A percentile compares a stretch with the other conserved stretches of the same genome.
phyloP scores from a whole-genome alignment of 2,888 invertebrate species.

The Rutpela maculata region DNA sequence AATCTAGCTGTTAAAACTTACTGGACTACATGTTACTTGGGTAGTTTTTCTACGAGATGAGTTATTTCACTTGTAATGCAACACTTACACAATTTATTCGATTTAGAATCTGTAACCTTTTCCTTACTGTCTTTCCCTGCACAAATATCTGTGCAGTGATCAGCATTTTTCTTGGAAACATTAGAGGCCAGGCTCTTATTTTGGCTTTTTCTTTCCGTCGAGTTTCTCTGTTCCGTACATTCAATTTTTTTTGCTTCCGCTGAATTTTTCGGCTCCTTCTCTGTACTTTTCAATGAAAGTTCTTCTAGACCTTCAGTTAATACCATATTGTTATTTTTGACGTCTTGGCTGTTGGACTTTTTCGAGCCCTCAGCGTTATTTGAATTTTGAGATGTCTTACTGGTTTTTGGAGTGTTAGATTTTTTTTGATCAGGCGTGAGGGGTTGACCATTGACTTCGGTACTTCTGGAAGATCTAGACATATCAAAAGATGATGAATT shows the following conservation, averaged over 20 bases:
- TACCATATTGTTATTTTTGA: constrained; percentile 54
- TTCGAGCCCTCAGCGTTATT: constrained; percentile 36
- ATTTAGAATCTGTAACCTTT: neutral
- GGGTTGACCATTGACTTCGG: constrained; percentile 29
- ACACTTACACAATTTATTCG: constrained; percentile 4
- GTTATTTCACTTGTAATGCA: no score
- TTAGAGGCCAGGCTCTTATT: neutral
- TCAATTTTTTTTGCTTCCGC: constrained; percentile 14
- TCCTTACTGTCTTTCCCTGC: neutral
- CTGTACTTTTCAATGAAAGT: constrained; percentile 18
- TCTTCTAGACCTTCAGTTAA: constrained; percentile 24
- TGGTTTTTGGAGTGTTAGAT: constrained; percentile 44
- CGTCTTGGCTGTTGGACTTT: constrained; percentile 48
- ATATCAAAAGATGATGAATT: constrained; percentile 11
- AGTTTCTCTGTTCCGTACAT: neutral
- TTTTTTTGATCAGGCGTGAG: constrained; percentile 40
- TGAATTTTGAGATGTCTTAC: constrained; percentile 50
- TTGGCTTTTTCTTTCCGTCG: neutral
- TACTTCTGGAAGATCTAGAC: constrained; percentile 44
- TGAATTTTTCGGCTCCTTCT: neutral
- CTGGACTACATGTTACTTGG: no score
- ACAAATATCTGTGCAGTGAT: neutral
- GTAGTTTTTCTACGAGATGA: no score
- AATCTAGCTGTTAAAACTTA: no score
- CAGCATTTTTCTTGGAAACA: constrained; percentile 4